Evolutionary conservation across 1,140 invertebrate species (phyloP).

Genomic region (Drosophila biarmipes): DNA sequence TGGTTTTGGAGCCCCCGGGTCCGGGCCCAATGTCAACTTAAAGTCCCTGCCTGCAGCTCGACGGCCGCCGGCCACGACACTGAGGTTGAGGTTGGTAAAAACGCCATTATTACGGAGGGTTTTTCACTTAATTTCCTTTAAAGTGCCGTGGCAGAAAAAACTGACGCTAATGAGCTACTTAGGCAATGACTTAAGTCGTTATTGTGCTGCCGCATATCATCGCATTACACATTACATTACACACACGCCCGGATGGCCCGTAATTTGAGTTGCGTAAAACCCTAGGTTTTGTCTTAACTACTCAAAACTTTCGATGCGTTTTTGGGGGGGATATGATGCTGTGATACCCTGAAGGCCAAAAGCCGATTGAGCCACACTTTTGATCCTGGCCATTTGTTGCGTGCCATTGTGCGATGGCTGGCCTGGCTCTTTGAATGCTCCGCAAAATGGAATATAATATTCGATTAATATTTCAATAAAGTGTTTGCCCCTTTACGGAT

Average conservation of each 20-base stretch:
- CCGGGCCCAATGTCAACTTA: slow-evolving; percentile 76
- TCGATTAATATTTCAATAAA: slow-evolving; percentile 82
- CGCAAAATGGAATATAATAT: slow-evolving; percentile 71
- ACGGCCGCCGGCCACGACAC: slow-evolving; percentile 58
- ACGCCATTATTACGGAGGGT: slow-evolving; percentile 1
- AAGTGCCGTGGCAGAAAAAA: slow-evolving; percentile 54
- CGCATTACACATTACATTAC: slow-evolving; percentile 57
- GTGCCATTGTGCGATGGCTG: slow-evolving; percentile 25
- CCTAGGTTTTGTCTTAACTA: slow-evolving; percentile 40
- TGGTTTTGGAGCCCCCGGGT: slow-evolving; percentile 19
- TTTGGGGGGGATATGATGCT: not conserved
- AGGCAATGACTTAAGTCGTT: slow-evolving; percentile 78
- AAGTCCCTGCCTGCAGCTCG: slow-evolving; percentile 50
- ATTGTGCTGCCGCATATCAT: slow-evolving; percentile 63
- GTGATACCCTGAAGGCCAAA: not conserved
- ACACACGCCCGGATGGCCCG: slow-evolving; percentile 62
- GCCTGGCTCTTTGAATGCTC: slow-evolving; percentile 35
- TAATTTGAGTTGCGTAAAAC: slow-evolving; percentile 4
- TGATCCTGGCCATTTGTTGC: slow-evolving; percentile 37
- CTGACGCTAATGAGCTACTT: slow-evolving; percentile 81
- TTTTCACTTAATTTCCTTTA: slow-evolving; percentile 49
- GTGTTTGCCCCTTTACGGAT: slow-evolving; percentile 69
- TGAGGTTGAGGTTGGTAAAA: slow-evolving; percentile 21
- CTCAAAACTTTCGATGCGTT: slow-evolving; percentile 29
- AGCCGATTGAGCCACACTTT: slow-evolving; percentile 27